Base-by-base conservation (phyloP, 1,140 invertebrate species). In the Coelopa frigida region DNA sequence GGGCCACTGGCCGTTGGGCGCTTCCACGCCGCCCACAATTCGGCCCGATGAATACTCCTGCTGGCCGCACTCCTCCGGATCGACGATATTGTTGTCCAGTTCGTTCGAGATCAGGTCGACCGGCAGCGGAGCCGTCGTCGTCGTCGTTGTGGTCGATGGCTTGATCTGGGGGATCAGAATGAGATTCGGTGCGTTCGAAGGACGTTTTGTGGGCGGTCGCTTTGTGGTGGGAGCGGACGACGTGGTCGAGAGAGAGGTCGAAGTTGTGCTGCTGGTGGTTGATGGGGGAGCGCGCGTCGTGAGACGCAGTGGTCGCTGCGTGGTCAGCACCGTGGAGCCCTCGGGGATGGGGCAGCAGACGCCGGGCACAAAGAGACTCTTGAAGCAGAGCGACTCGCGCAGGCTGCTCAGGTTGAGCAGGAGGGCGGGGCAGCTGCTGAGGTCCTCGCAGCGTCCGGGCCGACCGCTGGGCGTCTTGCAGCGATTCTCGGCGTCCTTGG, bases 341-440 rank as follows among this genome's bases (percentile, higher is more conserved):
- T 72, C 57, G 5, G 68, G 38, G 17, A 75, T 52, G 0, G 89
- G 89, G 71, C 90, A 94, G 60, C 90, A 94, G 3, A 94, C 89
- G 14, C 89, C 91, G 3, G 91, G 91, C 3, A 91, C 85, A 57
- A 94, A 91, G 2, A 94, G 72, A 51, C 85, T 87, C 70, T 94
- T 92, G 59, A 95, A 94, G 61, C 91, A 95, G 6, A 94, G 74
- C 0, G 88, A 92, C 58, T 91, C 85, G 27, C 89, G 72, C 1
- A 95, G 71, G 59, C 82, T 86, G 7, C 80, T 78, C 10, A 94
- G 72, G 62, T 94, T 88, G 6, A 94, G 69, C 1, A 95, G 71
- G 10, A 95, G 65, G 52, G 89, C 86, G 0, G 90, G 89, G 68
- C 91, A 94, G 50, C 85, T 85, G 53, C 87, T 88, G 7, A 95